These are phyloP conservation scores for Acanthis flammea DNA, from an alignment of 2,797 vertebrate genomes.

Conservation along the genomic window DNA sequence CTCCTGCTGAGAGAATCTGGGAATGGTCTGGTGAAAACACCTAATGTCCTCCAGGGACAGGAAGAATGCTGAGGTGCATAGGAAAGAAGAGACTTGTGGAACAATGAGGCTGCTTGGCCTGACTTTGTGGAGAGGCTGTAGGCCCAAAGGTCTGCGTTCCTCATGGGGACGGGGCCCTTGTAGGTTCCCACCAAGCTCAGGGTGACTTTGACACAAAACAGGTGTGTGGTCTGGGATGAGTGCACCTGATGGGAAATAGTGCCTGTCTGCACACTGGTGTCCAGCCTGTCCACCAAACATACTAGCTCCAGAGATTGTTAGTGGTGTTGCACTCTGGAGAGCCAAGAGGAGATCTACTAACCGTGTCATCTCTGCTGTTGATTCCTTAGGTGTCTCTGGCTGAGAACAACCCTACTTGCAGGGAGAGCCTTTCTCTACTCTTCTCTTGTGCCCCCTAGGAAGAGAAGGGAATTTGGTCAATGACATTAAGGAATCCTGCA, in stretches of 20 bases:
- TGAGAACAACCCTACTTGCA: neutral
- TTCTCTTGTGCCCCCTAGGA: neutral
- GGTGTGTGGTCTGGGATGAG: neutral
- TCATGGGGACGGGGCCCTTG: rapidly evolving
- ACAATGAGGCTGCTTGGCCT: neutral
- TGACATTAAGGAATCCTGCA: neutral
- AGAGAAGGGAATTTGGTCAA: neutral
- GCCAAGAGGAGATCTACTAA: neutral
- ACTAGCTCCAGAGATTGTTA: neutral
- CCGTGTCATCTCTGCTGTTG: neutral
- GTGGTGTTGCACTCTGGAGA: neutral
- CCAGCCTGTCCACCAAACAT: neutral
- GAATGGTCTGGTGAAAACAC: neutral
- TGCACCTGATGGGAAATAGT: neutral
- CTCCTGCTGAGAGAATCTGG: neutral
- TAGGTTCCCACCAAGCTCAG: neutral
- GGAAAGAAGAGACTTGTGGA: neutral
- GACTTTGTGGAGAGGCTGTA: neutral
- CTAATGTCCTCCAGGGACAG: neutral
- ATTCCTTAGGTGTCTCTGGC: rapidly evolving
- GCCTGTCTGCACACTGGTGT: neutral
- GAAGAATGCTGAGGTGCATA: neutral
- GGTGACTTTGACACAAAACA: neutral
- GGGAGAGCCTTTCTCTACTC: neutral
- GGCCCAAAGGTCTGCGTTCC: neutral